phyloP scores from a whole-genome alignment of 2,797 vertebrate genomes.

The Syncerus caffer region DNA sequence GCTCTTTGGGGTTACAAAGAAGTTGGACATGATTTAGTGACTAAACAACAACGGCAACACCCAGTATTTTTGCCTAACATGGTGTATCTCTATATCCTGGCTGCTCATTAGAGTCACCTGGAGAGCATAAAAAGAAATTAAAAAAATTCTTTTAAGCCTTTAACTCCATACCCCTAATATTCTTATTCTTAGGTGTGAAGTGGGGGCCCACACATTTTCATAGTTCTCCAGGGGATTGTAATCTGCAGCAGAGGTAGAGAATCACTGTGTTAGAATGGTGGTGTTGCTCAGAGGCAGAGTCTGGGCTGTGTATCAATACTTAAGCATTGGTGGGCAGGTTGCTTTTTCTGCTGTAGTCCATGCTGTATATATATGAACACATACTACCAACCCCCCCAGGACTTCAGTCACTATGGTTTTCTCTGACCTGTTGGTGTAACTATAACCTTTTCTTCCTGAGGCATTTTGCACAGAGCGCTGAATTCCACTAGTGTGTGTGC shows the following conservation, averaged over 20 bases:
- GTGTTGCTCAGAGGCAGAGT: not conserved
- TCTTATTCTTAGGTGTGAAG: not conserved
- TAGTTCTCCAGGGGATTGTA: not conserved
- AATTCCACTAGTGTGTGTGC: not conserved
- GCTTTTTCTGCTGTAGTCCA: not conserved
- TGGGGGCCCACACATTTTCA: not conserved
- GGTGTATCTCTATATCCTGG: not conserved
- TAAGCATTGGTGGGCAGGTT: not conserved
- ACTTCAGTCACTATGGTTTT: not conserved
- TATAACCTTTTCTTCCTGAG: not conserved
- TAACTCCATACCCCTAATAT: not conserved
- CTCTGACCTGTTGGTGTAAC: not conserved
- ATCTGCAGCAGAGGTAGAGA: not conserved
- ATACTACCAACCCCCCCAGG: not conserved
- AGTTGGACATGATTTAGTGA: not conserved
- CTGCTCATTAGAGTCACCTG: not conserved
- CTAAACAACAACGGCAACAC: not conserved
- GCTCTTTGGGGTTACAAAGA: not conserved
- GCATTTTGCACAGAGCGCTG: not conserved
- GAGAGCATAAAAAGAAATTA: not conserved
- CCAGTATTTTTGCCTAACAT: not conserved
- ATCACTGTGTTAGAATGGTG: not conserved
- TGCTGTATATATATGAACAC: not conserved
- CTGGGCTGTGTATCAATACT: not conserved
- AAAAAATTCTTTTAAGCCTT: not conserved